Base-by-base conservation (phyloP, 2,113 vertebrate species). In the Petaurus breviceps region DNA sequence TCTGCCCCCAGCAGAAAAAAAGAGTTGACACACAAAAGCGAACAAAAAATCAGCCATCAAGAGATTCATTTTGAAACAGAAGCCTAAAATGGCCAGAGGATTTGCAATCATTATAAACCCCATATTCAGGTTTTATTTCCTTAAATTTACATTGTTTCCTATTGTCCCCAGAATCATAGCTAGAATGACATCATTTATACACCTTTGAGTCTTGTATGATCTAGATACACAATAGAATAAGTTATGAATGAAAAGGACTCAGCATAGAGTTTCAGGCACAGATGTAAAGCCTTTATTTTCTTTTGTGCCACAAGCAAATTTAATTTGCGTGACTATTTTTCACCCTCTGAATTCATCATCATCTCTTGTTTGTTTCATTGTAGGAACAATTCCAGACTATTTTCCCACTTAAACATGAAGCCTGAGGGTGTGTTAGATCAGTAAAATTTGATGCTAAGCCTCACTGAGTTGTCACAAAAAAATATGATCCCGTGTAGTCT, bases 371-470 rank as follows among this genome's bases (percentile, higher is more conserved):
- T 90, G 89, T 91, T 68, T 92, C 31, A 77, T 51, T 50, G 90
- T 95, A 0, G 92, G 51, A 84, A 68, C 37, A n/a, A 90, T 96
- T 53, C 92, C 68, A 96, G 94, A 96, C 37, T 55, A 89, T 95
- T 54, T 92, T 94, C 37, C 93, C 94, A 96, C 55, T 93, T 91
- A 95, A 57, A 90, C 93, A 28, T 51, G 93, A 91, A 97, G 92
- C 25, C 51, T 14, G n/a, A 28, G 1, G 14, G 22, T 25, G 43
- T 89, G 28, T 90, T 37, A 47, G 61, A 93, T 51, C 46, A 91
- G 96, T 94, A 97, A 52, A 51, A 52, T 43, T 89, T 96, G 53
- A 37, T 49, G 90, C 95, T 8, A 97, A 93, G 95, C 92, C 93
- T 95, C 84, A 96, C 28, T 68, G 94, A 90, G 90, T 90, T 47